phyloP scores from a whole-genome alignment of 1,140 invertebrate genomes.

The Amphibalanus amphitrite region DNA sequence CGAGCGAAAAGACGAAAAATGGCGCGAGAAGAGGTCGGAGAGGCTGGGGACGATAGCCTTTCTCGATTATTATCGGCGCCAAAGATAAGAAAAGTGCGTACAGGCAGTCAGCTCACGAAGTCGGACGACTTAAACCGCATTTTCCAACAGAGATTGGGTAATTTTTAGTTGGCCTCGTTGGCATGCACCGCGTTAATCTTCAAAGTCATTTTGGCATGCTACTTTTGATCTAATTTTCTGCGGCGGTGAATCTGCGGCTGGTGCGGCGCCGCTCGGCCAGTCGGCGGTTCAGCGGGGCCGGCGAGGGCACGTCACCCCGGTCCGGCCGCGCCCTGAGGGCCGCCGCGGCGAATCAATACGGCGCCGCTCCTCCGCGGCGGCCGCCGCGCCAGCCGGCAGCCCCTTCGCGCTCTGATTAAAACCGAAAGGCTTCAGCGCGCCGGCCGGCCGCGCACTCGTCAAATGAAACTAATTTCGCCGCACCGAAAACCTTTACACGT shows the following conservation, averaged over 20 bases:
- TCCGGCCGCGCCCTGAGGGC: too few species aligned
- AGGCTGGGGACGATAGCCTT: background rate
- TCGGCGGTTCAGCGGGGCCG: too few species aligned
- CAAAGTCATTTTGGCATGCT: background rate
- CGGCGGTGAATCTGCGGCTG: background rate
- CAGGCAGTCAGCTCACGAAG: too few species aligned
- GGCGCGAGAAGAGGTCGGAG: background rate
- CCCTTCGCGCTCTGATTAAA: background rate
- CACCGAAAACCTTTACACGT: background rate
- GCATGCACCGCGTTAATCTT: background rate
- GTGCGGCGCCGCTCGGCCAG: too few species aligned
- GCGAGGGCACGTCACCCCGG: background rate
- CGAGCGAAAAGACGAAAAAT: background rate
- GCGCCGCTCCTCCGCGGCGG: too few species aligned
- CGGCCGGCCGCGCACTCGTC: background rate
- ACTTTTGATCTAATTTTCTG: background rate
- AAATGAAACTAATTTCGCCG: conserved; percentile 1
- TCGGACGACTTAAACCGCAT: background rate
- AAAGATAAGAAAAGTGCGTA: too few species aligned
- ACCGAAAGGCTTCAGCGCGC: background rate
- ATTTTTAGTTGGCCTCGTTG: background rate
- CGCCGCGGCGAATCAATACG: background rate
- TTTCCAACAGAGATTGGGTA: background rate
- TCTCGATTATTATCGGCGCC: too few species aligned
- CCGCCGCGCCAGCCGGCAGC: too few species aligned